Evolutionary conservation across 2,888 invertebrate species (phyloP), one percentile per base, ranked within the genome.

Genomic region (Hofmannophila pseudospretella): DNA sequence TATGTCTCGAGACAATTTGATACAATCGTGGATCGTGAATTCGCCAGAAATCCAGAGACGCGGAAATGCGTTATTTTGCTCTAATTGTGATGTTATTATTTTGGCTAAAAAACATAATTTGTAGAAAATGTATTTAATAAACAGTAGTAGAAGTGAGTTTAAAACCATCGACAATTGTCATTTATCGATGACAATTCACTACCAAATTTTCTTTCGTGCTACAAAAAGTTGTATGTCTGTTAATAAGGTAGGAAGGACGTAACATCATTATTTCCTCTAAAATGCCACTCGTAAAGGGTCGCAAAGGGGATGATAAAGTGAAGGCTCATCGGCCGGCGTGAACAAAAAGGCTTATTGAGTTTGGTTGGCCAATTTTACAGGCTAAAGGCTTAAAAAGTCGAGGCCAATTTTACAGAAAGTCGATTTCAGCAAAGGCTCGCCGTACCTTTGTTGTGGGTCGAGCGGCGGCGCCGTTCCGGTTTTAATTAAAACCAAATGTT

Each of bases 331-430:
- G 63, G 52, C 54, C 12, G 30, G 55, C 54, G 58, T 53, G 55
- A 63, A 71, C 67, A 71, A 76, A 72, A 72, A 69, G 65, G 70
- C 67, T 75, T 75, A 73, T 74, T 71, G 68, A 70, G 63, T 72
- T 69, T 53, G 49, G 55, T 56, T 48, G 58, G 58, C 59, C 60
- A 65, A 72, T 74, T 72, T 70, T 50, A 52, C 59, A 61, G 42
- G 48, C 48, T 45, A 49, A 44, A 42, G 26, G 23, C 42, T 49
- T 50, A 54, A 54, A 57, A 65, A 64, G 45, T 41, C 37, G 20
- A 38, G 35, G 42, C 51, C 54, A 54, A 54, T 61, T 59, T 54
- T 40, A 47, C 32, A 49, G 42, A 41, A 55, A 43, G 43, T 47
- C 39, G 48, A 52, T 56, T 51, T 41, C 40, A 38, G 35, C 38